Evolutionary conservation across 2,888 invertebrate species (phyloP).

Genomic region (Parochlus steinenii): DNA sequence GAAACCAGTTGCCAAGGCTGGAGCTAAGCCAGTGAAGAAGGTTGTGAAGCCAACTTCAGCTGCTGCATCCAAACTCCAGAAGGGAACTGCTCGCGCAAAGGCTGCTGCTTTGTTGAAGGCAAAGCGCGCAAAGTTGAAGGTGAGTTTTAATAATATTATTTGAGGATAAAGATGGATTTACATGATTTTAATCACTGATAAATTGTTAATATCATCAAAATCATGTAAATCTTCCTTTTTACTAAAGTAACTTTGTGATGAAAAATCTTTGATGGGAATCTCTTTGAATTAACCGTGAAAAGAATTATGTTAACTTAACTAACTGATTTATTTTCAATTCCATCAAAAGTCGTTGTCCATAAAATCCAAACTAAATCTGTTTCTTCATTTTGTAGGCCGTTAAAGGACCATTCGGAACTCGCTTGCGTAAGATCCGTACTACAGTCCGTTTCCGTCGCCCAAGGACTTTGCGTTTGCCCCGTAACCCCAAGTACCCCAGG

Average conservation of each 20-base stretch:
- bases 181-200: too few relatives aligned
- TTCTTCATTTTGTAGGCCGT: conserved; percentile 44
- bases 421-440: conserved; percentile 80
- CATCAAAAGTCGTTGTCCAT: neutral
- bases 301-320: conserved; percentile 21
- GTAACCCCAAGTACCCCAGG: conserved; percentile 88
- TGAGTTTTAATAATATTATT: conserved; percentile 28
- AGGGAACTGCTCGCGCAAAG: conserved; percentile 37
- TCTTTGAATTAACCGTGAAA: conserved; percentile 33
- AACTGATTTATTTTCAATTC: conserved; percentile 15
- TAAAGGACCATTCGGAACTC: conserved; percentile 80
- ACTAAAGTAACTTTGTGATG: conserved; percentile 25
- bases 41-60: conserved; percentile 36
- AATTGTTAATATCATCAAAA: conserved; percentile 8
- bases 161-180: conserved; percentile 9
- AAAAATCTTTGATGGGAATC: conserved; percentile 36
- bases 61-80: conserved; percentile 36
- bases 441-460: conserved; percentile 93
- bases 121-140: conserved; percentile 73
- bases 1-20: conserved; percentile 32
- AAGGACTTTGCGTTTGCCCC: conserved; percentile 76
- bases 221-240: conserved; percentile 14
- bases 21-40: conserved; percentile 18
- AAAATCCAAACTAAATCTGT: conserved; percentile 10
- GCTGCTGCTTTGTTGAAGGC: conserved; percentile 52